Percentiles rank a stretch among this genome's conserved stretches.
phyloP scores from a whole-genome alignment of 2,113 vertebrate genomes.

The Thryonomys swinderianus region DNA sequence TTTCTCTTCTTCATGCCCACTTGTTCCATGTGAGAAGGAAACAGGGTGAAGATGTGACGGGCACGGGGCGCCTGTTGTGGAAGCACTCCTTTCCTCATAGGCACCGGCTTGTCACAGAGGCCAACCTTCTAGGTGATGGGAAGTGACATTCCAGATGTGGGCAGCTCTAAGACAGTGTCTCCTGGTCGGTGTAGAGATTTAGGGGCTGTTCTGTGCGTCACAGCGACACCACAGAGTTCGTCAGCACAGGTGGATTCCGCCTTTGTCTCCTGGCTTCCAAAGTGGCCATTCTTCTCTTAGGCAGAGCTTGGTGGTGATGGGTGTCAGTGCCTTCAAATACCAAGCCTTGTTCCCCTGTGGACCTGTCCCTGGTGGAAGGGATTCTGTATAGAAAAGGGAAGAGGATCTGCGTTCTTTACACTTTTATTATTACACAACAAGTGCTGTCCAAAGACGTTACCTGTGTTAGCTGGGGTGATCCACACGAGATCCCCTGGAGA shows the following conservation, averaged over 20 bases:
- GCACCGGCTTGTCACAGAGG: neutral
- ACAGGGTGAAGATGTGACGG: neutral
- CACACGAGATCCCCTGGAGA: neutral
- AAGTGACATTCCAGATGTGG: neutral
- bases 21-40: neutral
- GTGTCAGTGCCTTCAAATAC: neutral
- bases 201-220: neutral
- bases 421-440: neutral
- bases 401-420: neutral
- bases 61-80: neutral
- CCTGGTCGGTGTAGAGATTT: constrained; percentile 21
- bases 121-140: neutral
- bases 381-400: neutral
- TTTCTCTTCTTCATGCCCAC: neutral
- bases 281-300: neutral
- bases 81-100: neutral
- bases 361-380: neutral
- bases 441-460: neutral
- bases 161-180: neutral
- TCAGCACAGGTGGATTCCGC: neutral
- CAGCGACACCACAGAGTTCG: neutral
- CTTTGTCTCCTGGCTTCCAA: neutral
- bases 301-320: neutral
- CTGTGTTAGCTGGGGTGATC: neutral
- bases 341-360: neutral